Evolutionary conservation across 2,888 invertebrate genomes (phyloP), one percentile per base, ranked within the genome.

Genomic region (Morpho deidamia): DNA sequence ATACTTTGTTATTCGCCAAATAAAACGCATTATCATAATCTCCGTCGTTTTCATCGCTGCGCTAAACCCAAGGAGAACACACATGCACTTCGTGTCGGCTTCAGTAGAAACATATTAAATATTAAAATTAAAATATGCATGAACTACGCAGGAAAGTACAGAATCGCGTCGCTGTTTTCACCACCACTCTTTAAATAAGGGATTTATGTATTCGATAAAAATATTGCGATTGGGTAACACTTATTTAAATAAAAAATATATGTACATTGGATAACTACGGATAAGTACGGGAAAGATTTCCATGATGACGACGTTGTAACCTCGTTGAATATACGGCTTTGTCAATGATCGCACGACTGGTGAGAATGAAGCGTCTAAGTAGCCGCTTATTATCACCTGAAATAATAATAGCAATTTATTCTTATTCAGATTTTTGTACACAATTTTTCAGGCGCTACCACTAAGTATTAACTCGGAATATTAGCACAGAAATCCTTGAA

Each of bases 301-400:
- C 11, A 86, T 62, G 2, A 84, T 70, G 40, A 87, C 72, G 34
- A 84, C 72, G 51, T 83, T 84, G 38, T 71, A 67, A 0, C 80
- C 79, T n/a, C 68, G 66, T n/a, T 66, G 59, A 1, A 83, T 56
- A 56, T 80, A 82, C 1, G 71, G 55, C 4, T 64, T 66, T n/a
- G 72, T 65, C 33, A 81, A 50, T 1, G 74, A 61, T 0, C 81
- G 75, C 1, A 76, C 73, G 2, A 83, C 50, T 0, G 81, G 81
- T 0, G 83, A 84, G 61, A 76, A 82, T 0, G 84, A 77, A 0
- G 76, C 71, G 59, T 82, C 85, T 68, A 88, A 59, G 67, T 86
- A 88, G 0, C 87, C 87, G 55, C 80, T 81, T 58, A 87, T 77
- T 57, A 86, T 53, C 12, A 87, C 68, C 87, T 87, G 68, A n/a